Percentiles rank a stretch among this genome's conserved stretches.
These are phyloP conservation scores for Agrilus planipennis DNA, from an alignment of 1,140 invertebrate genomes.

Conservation along the genomic window DNA sequence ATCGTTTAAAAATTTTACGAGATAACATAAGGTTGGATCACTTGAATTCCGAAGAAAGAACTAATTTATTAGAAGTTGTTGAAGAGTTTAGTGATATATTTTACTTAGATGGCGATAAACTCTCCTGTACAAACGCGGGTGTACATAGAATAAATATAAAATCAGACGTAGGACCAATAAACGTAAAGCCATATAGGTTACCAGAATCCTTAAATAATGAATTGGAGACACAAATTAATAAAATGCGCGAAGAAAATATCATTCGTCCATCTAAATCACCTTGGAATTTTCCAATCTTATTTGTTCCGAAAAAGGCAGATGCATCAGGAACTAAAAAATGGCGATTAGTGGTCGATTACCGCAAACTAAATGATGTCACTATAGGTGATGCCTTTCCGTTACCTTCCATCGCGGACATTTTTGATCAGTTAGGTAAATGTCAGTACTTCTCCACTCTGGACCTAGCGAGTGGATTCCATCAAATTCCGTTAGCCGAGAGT, in stretches of 20 bases:
- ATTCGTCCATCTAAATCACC: constrained; percentile 1
- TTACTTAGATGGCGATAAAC: constrained; percentile 14
- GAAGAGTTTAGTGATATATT: constrained; percentile 20
- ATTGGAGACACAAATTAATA: constrained; percentile 30
- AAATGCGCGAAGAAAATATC: constrained; percentile 26
- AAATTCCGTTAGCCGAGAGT: too few relatives aligned
- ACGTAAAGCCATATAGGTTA: constrained; percentile 25
- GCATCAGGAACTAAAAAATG: constrained; percentile 22
- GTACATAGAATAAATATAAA: constrained; percentile 21
- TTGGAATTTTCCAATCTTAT: constrained; percentile 5
- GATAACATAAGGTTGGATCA: too few relatives aligned
- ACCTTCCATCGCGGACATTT: too few relatives aligned
- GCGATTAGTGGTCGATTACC: too few relatives aligned
- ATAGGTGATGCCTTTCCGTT: constrained; percentile 36
- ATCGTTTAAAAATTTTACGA: too few relatives aligned
- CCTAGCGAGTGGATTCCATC: too few relatives aligned
- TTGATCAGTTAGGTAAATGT: too few relatives aligned
- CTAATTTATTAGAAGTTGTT: constrained; percentile 10
- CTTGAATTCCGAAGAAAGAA: constrained; percentile 17
- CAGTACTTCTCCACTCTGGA: too few relatives aligned
- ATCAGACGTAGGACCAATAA: constrained; percentile 17
- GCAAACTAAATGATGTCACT: constrained; percentile 28
- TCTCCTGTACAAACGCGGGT: constrained; percentile 12
- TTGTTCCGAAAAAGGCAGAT: constrained; percentile 22
- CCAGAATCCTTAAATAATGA: constrained; percentile 31